Conservation (phyloP, 2,797 vertebrate species). For the Lycodopsis pacificus region DNA sequence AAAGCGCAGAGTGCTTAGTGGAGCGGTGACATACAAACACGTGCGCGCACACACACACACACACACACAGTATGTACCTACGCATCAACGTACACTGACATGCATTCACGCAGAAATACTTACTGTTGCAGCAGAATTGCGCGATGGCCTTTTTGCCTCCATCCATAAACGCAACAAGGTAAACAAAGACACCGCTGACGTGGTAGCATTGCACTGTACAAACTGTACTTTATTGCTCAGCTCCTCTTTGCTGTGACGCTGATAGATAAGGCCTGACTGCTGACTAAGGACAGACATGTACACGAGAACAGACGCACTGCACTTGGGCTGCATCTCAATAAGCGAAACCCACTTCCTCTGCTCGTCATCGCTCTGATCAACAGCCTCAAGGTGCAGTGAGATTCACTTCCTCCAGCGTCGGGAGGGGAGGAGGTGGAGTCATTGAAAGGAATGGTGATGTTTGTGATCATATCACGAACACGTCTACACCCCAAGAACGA, state of each 20-base stretch:
- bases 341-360: conserved; percentile 8
- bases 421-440: conserved; percentile 7
- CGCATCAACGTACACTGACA: conserved; percentile 14
- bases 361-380: conserved; percentile 6
- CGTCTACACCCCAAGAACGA: neutral
- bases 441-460: conserved; percentile 20
- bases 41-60: neutral
- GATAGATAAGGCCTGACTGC: conserved; percentile 51
- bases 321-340: conserved; percentile 33
- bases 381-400: conserved; percentile 3
- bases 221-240: conserved; percentile 59
- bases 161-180: fast-evolving
- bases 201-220: conserved; percentile 29
- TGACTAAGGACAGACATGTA: conserved; percentile 50
- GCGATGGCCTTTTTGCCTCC: neutral
- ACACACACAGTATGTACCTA: neutral
- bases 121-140: neutral
- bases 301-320: conserved; percentile 34
- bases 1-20: conserved; percentile 26
- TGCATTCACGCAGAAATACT: neutral
- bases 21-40: conserved; percentile 26
- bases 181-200: conserved; percentile 31
- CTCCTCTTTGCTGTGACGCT: conserved; percentile 38
- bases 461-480: conserved; percentile 16
- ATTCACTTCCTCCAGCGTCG: neutral